Evolutionary conservation across 2,113 vertebrate genomes (phyloP).

Genomic region (Rousettus leschenaultii): DNA sequence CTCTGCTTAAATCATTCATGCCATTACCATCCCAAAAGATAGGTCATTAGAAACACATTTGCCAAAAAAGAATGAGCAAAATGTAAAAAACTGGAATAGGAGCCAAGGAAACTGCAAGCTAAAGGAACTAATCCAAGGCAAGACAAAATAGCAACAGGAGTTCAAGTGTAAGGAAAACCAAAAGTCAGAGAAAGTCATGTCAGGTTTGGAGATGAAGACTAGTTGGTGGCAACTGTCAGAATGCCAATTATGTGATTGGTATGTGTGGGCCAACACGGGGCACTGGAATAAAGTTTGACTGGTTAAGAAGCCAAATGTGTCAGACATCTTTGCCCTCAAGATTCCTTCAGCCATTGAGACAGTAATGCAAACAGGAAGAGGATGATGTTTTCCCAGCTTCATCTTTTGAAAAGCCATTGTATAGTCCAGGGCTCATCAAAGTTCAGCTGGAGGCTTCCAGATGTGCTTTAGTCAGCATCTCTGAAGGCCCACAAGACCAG

Average conservation of each 20-base stretch:
- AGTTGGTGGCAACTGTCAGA: background rate
- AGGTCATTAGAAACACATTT: background rate
- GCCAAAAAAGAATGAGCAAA: constrained; percentile 35
- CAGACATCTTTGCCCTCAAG: background rate
- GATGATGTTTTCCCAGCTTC: background rate
- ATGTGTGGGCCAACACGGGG: background rate
- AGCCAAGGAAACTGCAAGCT: background rate
- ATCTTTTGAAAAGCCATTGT: background rate
- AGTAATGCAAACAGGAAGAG: background rate
- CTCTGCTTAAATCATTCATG: background rate
- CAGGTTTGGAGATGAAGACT: background rate
- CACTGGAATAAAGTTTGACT: background rate
- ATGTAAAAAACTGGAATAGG: constrained; percentile 6
- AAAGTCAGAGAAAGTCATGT: background rate
- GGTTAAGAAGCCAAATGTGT: background rate
- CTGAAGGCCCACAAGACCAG: background rate
- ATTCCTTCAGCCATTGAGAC: background rate
- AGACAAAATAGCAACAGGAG: background rate
- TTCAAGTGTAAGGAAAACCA: background rate
- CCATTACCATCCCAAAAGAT: background rate
- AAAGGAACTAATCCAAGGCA: background rate
- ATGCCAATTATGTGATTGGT: background rate
- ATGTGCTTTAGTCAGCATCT: background rate
- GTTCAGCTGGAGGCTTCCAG: background rate
- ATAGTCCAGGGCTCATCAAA: background rate